These are phyloP conservation scores for Nycticebus coucang DNA, from an alignment of 2,113 vertebrate species.

Conservation along the genomic window DNA sequence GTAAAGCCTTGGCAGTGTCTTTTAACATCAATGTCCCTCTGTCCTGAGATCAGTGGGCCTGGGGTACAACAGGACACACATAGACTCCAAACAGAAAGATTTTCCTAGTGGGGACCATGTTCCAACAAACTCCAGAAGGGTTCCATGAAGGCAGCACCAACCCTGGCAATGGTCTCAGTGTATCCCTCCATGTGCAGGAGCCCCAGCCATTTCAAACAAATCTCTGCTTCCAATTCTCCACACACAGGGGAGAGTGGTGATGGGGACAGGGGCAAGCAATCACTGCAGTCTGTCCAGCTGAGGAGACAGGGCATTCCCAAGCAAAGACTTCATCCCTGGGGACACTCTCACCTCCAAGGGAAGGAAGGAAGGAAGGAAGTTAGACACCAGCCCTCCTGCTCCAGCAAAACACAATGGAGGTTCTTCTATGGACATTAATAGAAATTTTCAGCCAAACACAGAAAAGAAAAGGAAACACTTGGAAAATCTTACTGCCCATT, in stretches of 20 bases:
- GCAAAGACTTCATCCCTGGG: neutral
- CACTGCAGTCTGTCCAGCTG: neutral
- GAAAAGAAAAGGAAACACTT: neutral
- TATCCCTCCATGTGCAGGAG: neutral
- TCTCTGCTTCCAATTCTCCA: neutral
- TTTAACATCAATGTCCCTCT: constrained; percentile 64
- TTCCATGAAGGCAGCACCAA: neutral
- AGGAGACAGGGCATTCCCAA: neutral
- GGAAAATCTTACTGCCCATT: neutral
- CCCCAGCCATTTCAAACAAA: neutral
- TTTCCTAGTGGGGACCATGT: neutral
- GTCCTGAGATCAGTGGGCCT: constrained; percentile 65
- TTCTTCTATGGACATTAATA: neutral
- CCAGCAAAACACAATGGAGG: neutral
- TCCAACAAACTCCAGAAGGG: neutral
- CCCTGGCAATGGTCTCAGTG: neutral
- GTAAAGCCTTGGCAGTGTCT: constrained; percentile 71
- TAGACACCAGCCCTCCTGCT: neutral
- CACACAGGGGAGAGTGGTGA: neutral
- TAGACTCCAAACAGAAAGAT: neutral
- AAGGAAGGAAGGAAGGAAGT: neutral
- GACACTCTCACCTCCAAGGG: neutral
- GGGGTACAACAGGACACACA: neutral
- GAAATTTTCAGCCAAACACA: neutral
- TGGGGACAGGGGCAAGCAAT: neutral